Conservation (phyloP, 2,888 invertebrate genomes). For the Coleophora flavipennella region DNA sequence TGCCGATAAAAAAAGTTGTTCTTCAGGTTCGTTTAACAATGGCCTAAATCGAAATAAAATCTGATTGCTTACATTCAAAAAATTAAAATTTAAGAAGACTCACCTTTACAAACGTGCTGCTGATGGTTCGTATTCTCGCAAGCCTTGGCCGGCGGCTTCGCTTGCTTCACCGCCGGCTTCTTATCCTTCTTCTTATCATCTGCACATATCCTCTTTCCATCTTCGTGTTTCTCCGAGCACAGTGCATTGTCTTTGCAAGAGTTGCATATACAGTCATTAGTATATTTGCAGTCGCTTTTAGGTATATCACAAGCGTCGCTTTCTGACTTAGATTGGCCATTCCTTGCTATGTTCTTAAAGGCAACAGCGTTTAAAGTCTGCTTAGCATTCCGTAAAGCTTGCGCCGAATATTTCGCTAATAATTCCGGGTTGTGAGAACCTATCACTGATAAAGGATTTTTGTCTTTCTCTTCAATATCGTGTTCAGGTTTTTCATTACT, state of each 20-base stretch:
- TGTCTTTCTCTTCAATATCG: constrained; percentile 22
- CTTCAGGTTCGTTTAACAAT: no score
- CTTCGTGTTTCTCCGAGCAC: constrained; percentile 42
- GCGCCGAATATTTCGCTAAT: constrained; percentile 55
- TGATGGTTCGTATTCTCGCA: constrained; percentile 56
- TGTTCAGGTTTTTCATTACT: constrained; percentile 12
- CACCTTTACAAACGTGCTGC: constrained; percentile 63
- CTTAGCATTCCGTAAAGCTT: constrained; percentile 51
- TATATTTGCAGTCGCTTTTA: constrained; percentile 55
- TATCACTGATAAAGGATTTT: constrained; percentile 25
- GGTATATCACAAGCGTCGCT: constrained; percentile 55
- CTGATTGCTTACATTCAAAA: not conserved
- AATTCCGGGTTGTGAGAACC: constrained; percentile 43
- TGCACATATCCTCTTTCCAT: constrained; percentile 30
- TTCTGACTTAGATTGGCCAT: constrained; percentile 49
- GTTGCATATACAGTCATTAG: constrained; percentile 49
- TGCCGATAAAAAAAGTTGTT: no score
- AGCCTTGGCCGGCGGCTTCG: constrained; percentile 33
- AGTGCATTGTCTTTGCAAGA: constrained; percentile 41
- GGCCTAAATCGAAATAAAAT: no score
- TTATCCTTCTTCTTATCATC: constrained; percentile 30
- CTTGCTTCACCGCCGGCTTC: constrained; percentile 22
- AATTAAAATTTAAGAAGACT: constrained; percentile 14
- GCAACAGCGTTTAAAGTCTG: constrained; percentile 56
- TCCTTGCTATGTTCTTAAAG: constrained; percentile 45